Base-by-base conservation (phyloP, 2,113 vertebrate species). In the Nothoprocta pentlandii region DNA sequence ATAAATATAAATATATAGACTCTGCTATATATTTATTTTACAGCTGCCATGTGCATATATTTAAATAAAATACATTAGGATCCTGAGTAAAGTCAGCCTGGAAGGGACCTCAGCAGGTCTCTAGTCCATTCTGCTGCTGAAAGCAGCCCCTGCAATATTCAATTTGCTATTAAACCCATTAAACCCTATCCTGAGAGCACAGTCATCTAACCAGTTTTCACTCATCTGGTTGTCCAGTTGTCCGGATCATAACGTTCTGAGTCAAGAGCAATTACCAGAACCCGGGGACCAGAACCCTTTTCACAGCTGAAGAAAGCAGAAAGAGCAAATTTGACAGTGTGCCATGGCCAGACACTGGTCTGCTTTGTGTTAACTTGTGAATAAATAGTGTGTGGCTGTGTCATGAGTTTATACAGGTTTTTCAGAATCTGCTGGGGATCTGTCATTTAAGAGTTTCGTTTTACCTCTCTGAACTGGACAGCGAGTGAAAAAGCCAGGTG, bases 321-420 rank as follows among this genome's bases (percentile, higher is more conserved):
- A 92, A 85, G 94, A 89, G 54, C 1, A 0, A 70, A 83, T 93
- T 95, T 94, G 92, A 95, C 84, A 87, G 66, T 9, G 79, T 91
- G 87, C 89, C 81, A 74, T 36, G n/a, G n/a, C 36, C 89, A 87
- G 79, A 85, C 78, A 87, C 59, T 85, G 87, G 76, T 54, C 95
- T 95, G 95, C 93, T 94, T 87, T 93, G 79, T 94, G 59, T 95
- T 92, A 91, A 0, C 0, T 41, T 77, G 80, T 84, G 91, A 93
- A 91, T 93, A 94, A 95, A 84, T 62, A 85, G 81, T 67, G 75
- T 75, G 68, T 89, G 87, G 59, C 56, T 0, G 1, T 56, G 59
- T 82, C 87, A 89, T 82, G 87, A 32, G 68, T 51, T 92, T 73
- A 59, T 20, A 51, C 49, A 85, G 75, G 19, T 56, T 77, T 93